Percentiles rank a stretch among this genome's conserved stretches.
Evolutionary conservation across 2,113 vertebrate genomes (phyloP).

Genomic region (Climacteris rufus): DNA sequence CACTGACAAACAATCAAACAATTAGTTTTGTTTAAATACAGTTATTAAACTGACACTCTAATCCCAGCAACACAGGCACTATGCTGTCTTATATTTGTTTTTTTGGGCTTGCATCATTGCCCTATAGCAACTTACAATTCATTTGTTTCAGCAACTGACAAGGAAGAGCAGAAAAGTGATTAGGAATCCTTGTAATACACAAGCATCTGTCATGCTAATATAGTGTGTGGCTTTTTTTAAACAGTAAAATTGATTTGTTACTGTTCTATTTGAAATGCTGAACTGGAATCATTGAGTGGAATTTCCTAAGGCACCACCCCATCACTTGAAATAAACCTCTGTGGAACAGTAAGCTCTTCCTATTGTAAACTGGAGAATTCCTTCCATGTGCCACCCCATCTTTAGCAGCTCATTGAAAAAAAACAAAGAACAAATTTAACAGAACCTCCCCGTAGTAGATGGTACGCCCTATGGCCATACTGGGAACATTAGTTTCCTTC

Average conservation of each 20-base stretch:
- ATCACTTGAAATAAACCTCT: not conserved
- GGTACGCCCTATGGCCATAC: not conserved
- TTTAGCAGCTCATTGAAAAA: not conserved
- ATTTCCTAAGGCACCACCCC: not conserved
- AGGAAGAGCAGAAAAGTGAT: not conserved
- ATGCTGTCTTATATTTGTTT: not conserved
- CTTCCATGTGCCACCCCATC: not conserved
- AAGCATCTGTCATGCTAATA: not conserved
- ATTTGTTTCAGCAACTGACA: not conserved
- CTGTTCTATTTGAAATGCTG: not conserved
- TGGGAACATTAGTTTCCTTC: not conserved
- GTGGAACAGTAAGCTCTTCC: not conserved
- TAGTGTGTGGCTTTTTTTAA: not conserved
- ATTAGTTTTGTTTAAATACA: not conserved
- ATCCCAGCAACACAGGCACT: not conserved
- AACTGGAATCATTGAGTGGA: not conserved
- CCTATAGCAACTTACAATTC: not conserved
- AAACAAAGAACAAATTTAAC: not conserved
- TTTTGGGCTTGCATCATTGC: not conserved
- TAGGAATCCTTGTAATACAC: not conserved
- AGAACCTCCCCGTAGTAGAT: not conserved
- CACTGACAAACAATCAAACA: not conserved
- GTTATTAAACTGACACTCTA: not conserved
- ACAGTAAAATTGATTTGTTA: not conserved
- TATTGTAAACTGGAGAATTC: not conserved